Evolutionary conservation across 64 coral and sea anemone species (phyloP), one percentile per base, ranked within the genome.

Genomic region (Pocillopora damicornis): DNA sequence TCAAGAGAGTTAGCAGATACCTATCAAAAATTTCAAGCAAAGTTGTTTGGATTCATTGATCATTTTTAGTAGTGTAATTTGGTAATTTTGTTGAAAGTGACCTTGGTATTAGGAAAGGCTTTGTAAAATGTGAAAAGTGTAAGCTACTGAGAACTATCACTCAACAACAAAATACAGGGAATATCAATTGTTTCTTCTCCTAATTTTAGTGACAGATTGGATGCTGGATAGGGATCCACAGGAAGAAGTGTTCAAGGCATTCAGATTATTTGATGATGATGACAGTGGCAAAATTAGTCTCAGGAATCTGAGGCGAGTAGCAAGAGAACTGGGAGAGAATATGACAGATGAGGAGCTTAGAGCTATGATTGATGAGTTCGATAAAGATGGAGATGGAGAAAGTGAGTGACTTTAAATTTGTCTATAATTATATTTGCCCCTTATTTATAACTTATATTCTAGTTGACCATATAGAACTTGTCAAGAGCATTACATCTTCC

Each of bases 301-400:
- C 51, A 91, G 97, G 77, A 99, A 99, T 78, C 74, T 99, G 64
- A 88, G 97, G 25, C 91, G 97, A 91, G 97, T 99, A 20, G 97
- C 97, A 67, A 73, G 97, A 72, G 97, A 99, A 58, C 86, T 99
- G 1, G 97, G 93, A 37, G 97, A 99, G 61, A 99, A 95, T 58
- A 99, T 99, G 97, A 99, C 97, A 26, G 97, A 99, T 15, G 97
- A 99, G 63, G 97, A 99, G 75, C 90, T 99, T 20, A 76, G 97
- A 73, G 97, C 97, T 14, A 99, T 99, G 97, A 99, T 99, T 88
- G 97, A 99, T 72, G 97, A 99, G 81, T 99, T 99, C 86, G 97
- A 99, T 78, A 99, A 99, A 88, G 97, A 99, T 88, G 97, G 97
- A 14, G 97, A 99, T 91, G 97, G 97, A 69, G 97, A 99, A 99